phyloP scores from a whole-genome alignment of 2,797 vertebrate genomes.

The Carapus acus region DNA sequence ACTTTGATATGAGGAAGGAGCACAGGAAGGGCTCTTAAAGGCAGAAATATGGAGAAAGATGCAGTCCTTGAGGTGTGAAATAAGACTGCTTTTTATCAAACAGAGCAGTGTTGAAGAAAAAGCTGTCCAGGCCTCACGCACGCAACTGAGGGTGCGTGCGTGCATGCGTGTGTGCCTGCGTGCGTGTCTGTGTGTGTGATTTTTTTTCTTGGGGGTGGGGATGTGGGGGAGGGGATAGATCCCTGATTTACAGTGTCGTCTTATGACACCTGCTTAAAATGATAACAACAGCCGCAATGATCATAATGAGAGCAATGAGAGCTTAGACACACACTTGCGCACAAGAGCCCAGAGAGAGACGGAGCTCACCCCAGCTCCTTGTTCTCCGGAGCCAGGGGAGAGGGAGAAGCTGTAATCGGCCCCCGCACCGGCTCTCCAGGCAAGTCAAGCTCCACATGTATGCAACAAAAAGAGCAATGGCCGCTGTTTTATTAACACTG shows the following conservation, averaged over 20 bases:
- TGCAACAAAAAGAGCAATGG: slow-evolving; percentile 44
- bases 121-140: slow-evolving; percentile 66
- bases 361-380: slow-evolving; percentile 30
- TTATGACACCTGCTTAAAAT: slow-evolving; percentile 73
- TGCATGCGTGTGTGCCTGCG: too few species aligned
- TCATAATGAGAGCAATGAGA: slow-evolving; percentile 74
- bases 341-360: slow-evolving; percentile 35
- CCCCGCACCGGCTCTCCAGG: slow-evolving; percentile 38
- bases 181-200: too few species aligned
- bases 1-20: slow-evolving; percentile 75
- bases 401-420: slow-evolving; percentile 51
- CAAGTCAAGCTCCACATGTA: slow-evolving; percentile 35
- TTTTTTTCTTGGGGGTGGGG: too few species aligned
- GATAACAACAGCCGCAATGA: slow-evolving; percentile 69
- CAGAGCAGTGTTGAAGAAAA: slow-evolving; percentile 70
- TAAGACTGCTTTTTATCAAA: slow-evolving; percentile 79
- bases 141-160: too few species aligned
- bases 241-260: slow-evolving; percentile 55
- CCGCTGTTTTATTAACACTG: slow-evolving; percentile 46
- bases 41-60: slow-evolving; percentile 68
- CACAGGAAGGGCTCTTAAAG: slow-evolving; percentile 48
- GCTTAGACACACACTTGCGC: slow-evolving; percentile 49
- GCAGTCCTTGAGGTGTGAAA: slow-evolving; percentile 79
- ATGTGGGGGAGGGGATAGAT: slow-evolving; percentile 25
- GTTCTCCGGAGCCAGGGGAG: slow-evolving; percentile 32